phyloP scores from a whole-genome alignment of 2,113 vertebrate genomes.

The Cichladusa arquata region DNA sequence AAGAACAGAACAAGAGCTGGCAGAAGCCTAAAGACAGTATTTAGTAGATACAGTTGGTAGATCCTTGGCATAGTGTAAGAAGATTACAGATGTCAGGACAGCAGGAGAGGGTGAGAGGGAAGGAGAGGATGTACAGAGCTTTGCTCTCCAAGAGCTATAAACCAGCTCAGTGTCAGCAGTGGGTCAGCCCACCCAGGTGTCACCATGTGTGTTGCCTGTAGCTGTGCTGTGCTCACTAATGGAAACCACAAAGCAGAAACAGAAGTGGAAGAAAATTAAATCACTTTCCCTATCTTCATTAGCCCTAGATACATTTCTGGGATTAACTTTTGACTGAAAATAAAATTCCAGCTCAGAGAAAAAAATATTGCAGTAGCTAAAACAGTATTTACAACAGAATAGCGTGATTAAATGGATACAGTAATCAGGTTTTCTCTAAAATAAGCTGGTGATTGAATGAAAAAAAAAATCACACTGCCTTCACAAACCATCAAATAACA shows the following conservation, averaged over 20 bases:
- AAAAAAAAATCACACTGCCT: not conserved
- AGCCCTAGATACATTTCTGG: not conserved
- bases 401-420: not conserved
- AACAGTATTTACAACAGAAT: not conserved
- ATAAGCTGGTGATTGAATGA: conserved; percentile 31
- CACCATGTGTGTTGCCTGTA: rapidly evolving
- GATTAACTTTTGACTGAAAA: not conserved
- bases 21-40: not conserved
- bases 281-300: not conserved
- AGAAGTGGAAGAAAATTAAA: not conserved
- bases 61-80: not conserved
- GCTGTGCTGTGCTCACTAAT: not conserved
- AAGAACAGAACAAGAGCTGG: not conserved
- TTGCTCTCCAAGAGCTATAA: not conserved
- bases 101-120: not conserved
- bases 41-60: not conserved
- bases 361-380: not conserved
- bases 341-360: not conserved
- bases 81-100: conserved; percentile 7
- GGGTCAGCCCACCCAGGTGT: not conserved
- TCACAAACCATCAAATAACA: conserved; percentile 21
- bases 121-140: not conserved
- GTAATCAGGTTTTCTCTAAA: conserved; percentile 45
- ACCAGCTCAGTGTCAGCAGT: not conserved
- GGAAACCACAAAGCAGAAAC: not conserved